These are phyloP conservation scores for Indri indri DNA, from an alignment of 2,113 vertebrate species.

Conservation along the genomic window DNA sequence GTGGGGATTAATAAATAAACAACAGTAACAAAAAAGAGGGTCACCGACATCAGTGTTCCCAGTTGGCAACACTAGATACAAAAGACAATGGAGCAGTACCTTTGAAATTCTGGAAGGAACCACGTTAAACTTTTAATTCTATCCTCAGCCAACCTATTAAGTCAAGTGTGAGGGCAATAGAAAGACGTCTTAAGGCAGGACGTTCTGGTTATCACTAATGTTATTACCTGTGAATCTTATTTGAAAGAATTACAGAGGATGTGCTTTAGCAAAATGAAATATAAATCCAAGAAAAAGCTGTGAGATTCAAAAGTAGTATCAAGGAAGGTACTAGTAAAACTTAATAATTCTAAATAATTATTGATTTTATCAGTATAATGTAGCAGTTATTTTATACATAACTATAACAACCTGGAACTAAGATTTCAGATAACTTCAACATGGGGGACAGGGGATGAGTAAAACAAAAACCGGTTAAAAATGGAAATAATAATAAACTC, in stretches of 20 bases:
- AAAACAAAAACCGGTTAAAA: neutral
- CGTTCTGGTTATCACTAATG: neutral
- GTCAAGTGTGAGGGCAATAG: neutral
- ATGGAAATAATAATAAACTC: neutral
- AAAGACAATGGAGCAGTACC: neutral
- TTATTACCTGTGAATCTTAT: neutral
- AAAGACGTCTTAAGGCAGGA: neutral
- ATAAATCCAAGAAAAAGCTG: neutral
- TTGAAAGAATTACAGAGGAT: neutral
- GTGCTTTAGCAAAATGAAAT: neutral
- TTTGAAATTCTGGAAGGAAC: neutral
- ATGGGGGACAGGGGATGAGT: neutral
- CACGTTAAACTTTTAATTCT: neutral
- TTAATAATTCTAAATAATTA: neutral
- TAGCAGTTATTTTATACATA: neutral
- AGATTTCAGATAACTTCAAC: neutral
- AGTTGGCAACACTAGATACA: neutral
- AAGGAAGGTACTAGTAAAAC: neutral
- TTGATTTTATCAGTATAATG: neutral
- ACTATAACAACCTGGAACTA: neutral
- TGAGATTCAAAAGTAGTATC: neutral
- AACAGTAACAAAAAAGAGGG: too few species aligned
- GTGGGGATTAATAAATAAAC: neutral
- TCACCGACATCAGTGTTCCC: neutral
- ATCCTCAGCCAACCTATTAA: neutral